These are phyloP conservation scores for Aptenodytes forsteri DNA, from an alignment of 2,113 vertebrate genomes.

Conservation along the genomic window DNA sequence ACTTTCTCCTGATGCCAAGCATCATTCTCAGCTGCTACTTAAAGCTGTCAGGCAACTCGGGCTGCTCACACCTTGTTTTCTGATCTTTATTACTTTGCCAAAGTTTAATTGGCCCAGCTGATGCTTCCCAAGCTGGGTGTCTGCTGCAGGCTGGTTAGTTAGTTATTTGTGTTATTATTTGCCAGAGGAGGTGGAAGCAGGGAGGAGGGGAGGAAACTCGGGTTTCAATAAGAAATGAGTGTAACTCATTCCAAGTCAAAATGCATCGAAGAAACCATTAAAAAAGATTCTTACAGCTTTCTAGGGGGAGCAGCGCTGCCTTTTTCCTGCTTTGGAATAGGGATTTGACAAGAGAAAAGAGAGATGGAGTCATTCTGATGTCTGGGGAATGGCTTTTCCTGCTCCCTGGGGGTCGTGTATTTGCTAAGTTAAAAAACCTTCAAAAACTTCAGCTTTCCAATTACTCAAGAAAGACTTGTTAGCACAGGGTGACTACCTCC, in stretches of 20 bases:
- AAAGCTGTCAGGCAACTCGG: neutral
- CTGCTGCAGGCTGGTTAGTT: neutral
- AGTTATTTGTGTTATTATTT: neutral
- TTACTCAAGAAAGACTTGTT: neutral
- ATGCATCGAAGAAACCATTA: neutral
- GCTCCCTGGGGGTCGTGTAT: rapidly evolving
- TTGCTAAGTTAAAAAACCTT: neutral
- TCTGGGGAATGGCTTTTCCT: neutral
- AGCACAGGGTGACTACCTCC: neutral
- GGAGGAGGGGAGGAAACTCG: neutral
- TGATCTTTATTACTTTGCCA: slow-evolving; percentile 32
- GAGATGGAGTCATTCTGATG: neutral
- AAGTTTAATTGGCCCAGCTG: slow-evolving; percentile 59
- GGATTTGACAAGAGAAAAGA: neutral
- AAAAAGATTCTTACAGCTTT: neutral
- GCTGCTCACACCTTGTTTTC: neutral
- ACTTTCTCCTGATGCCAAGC: neutral
- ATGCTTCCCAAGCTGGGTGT: neutral
- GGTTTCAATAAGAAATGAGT: neutral
- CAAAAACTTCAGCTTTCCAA: neutral
- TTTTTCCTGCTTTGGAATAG: neutral
- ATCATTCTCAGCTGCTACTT: slow-evolving; percentile 21
- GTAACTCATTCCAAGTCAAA: neutral
- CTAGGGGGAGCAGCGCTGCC: neutral
- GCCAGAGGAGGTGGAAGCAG: neutral